Conservation (phyloP, 2,888 invertebrate genomes). For the Bursaphelenchus okinawaensis region DNA sequence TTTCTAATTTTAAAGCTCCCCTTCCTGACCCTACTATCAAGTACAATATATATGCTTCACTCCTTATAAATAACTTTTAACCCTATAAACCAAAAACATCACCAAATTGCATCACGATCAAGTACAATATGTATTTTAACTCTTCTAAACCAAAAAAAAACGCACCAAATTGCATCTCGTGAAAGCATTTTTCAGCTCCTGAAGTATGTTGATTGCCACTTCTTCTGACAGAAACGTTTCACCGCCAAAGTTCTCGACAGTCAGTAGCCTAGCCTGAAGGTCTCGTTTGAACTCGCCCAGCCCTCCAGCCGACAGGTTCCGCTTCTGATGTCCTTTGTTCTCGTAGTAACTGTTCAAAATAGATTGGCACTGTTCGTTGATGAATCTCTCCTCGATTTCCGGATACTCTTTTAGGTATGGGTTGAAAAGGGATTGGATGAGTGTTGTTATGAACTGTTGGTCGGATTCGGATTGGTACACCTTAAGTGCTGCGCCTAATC, state of each 20-base stretch:
- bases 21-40: background rate
- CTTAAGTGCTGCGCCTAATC: constrained; percentile 70
- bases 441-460: constrained; percentile 71
- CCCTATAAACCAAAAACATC: background rate
- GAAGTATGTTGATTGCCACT: constrained; percentile 80
- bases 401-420: constrained; percentile 69
- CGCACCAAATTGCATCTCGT: constrained; percentile 63
- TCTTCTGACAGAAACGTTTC: constrained; percentile 94
- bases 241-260: constrained; percentile 86
- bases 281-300: constrained; percentile 88
- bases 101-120: background rate
- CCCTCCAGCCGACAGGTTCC: constrained; percentile 80
- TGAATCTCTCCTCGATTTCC: constrained; percentile 69
- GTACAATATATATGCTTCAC: background rate
- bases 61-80: background rate
- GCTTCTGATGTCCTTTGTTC: constrained; percentile 87
- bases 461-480: constrained; percentile 75
- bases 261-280: constrained; percentile 84
- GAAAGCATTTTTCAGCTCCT: constrained; percentile 78
- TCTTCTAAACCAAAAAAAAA: constrained; percentile 5
- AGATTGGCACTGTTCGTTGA: constrained; percentile 72
- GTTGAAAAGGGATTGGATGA: constrained; percentile 75
- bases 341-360: constrained; percentile 81
- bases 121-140: background rate
- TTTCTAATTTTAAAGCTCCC: too few species aligned